Percentiles rank a stretch among this genome's conserved stretches.
Conservation (phyloP, 2,113 vertebrate species). For the Salvelinus fontinalis region DNA sequence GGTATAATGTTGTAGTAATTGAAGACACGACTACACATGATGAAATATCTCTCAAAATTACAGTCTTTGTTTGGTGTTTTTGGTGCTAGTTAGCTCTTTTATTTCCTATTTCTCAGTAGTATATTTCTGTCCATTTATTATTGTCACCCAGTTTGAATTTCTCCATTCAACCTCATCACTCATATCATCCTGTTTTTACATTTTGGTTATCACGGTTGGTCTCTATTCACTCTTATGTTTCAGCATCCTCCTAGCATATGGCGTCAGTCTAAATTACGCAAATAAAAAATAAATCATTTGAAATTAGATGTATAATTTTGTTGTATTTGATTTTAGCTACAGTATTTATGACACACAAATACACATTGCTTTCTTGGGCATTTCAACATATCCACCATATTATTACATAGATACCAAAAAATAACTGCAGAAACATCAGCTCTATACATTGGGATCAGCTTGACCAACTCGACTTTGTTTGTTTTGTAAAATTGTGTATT, state of each 20-base stretch:
- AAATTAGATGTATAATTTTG: slow-evolving; percentile 41
- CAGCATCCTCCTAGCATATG: background rate
- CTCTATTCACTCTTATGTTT: slow-evolving; percentile 7
- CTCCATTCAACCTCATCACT: background rate
- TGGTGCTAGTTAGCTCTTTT: background rate
- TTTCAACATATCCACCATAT: slow-evolving; percentile 67
- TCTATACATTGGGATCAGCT: slow-evolving; percentile 80
- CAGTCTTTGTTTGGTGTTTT: background rate
- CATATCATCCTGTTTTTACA: background rate
- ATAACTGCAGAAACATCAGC: slow-evolving; percentile 35
- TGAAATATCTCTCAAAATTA: background rate
- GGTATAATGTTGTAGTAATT: background rate
- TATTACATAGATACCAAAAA: slow-evolving; percentile 93
- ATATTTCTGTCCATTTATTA: background rate
- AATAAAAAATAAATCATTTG: slow-evolving; percentile 45
- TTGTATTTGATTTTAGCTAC: slow-evolving; percentile 38
- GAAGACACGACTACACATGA: background rate
- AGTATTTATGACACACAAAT: slow-evolving; percentile 45
- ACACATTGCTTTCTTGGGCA: slow-evolving; percentile 63
- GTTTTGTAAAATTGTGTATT: slow-evolving; percentile 84
- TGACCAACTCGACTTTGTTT: slow-evolving; percentile 81
- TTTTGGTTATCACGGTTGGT: background rate
- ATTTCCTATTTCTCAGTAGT: background rate
- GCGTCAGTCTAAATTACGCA: slow-evolving; percentile 2
- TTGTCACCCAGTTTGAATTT: background rate